phyloP scores from a whole-genome alignment of 2,797 vertebrate species.

The Brachyalestes nurse region DNA sequence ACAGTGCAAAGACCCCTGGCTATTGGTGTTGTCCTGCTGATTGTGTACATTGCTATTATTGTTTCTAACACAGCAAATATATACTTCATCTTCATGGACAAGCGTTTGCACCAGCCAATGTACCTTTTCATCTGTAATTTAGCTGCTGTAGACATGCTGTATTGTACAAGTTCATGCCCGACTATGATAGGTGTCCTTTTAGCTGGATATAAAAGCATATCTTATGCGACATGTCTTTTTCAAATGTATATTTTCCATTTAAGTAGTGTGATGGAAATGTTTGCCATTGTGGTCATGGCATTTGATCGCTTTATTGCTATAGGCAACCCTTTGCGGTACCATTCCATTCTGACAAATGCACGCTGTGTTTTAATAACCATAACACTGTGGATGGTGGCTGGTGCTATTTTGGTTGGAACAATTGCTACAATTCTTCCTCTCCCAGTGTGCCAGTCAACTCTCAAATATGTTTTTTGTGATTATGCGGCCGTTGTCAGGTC shows the following conservation, averaged over 20 bases:
- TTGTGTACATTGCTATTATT: conserved; percentile 21
- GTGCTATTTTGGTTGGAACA: no score
- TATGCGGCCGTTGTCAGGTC: no score
- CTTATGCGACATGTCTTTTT: conserved; percentile 47
- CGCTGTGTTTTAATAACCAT: neutral
- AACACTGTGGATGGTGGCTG: no score
- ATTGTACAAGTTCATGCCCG: conserved; percentile 48
- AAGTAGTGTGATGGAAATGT: conserved; percentile 43
- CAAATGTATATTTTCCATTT: conserved; percentile 56
- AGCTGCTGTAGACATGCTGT: conserved; percentile 62
- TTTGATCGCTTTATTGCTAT: conserved; percentile 54
- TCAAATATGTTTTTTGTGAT: no score
- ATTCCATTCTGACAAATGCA: conserved; percentile 46
- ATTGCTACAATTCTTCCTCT: no score
- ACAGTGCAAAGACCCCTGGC: conserved; percentile 7
- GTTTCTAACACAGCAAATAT: conserved; percentile 60
- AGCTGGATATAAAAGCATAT: conserved; percentile 41
- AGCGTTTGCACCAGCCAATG: conserved; percentile 68
- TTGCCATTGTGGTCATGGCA: conserved; percentile 52
- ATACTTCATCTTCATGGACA: conserved; percentile 59
- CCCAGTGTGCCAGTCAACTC: no score
- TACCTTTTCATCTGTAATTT: conserved; percentile 66
- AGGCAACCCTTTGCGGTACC: conserved; percentile 44
- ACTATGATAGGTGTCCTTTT: conserved; percentile 56
- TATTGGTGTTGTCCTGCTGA: conserved; percentile 28